Base-by-base conservation (phyloP, 35 echinoderm and acorn worm species). In the Stichopus chloronotus region DNA sequence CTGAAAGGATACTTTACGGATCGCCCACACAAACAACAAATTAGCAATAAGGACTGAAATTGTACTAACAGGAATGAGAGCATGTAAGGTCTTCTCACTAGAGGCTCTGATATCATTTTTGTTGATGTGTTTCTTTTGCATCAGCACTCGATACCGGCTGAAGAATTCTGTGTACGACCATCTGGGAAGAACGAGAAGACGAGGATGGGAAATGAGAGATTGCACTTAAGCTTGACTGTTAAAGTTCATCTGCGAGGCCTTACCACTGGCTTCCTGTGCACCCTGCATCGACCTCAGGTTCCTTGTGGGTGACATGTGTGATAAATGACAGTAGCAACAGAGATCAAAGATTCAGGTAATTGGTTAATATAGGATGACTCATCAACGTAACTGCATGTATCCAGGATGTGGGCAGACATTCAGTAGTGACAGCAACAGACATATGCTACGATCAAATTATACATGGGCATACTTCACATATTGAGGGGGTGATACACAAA, bases 91-190 rank as follows among this genome's bases (percentile, higher is more conserved):
- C 63, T 95, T 98, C 72, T 96, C 95, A 63, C 95, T 90, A 91
- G 95, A 96, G 12, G 91, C 90, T 54, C 95, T 81, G 58, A 98
- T 94, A 81, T 98, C 85, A 52, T 93, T 96, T 17, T 92, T 92
- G 76, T 98, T 96, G 72, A 94, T 92, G 25, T 98, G 94, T 59
- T 98, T 98, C 81, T 87, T 91, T 60, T 87, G 58, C 97, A 98
- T 98, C 79, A 98, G 81, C 1, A 96, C 97, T 77, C 97, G 85
- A 77, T 98, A 98, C 19, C 97, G 91, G 63, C 90, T 94, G 88
- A 98, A 98, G 88, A 98, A 98, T 83, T 98, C 97, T 21, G 86
- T n/a, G 58, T 98, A 98, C 0, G 97, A 91, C 97, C 97, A 98
- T 88, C 97, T 98, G 60, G 19, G 57, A 87, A 24, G 63, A 71